Evolutionary conservation across 30 jellyfish, hydroid and myxozoan genomes (phyloP), one percentile per base, ranked within the genome.

Genomic region (Aurelia aurita complex sp. Pacific): DNA sequence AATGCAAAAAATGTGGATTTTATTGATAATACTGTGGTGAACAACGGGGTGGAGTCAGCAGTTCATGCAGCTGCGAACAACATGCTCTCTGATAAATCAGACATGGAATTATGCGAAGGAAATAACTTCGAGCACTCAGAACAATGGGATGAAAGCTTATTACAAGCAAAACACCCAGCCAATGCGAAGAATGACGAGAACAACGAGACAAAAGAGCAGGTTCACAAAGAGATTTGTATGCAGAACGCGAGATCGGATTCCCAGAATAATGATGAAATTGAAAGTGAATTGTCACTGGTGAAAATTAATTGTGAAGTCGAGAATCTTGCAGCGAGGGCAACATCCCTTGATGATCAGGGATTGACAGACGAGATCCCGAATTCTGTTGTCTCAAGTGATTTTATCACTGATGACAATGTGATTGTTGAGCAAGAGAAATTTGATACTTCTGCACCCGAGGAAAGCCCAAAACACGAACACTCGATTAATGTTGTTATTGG

Each of bases 31-130:
- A 15, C 29, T 32, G 66, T 13, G 54, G 66, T 43, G 66, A 36
- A 32, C 23, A 32, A 12, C 36, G 65, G 81, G 81, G 81, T 36
- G 81, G 81, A 64, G 81, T 71, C 65, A 32, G 66, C 12, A 32
- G 29, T 12, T 34, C 23, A 12, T 16, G 54, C 87, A 76, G 87
- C 87, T 76, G 87, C 87, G 18, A 2, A 29, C 90, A 80, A 66
- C 82, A 68, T 66, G 90, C 79, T 65, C 33, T 35, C 34, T 19
- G 55, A 9, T 29, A 60, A 66, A 65, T 67, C 55, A 50, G 38
- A 80, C 42, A 40, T 3, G 11, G 55, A 50, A 59, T 67, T 65
- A 67, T 71, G 60, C 18, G 90, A 64, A 32, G 76, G 64, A 51
- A 66, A 80, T 64, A 29, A 42, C 64, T 66, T 15, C 29, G 57